These are phyloP conservation scores for Vulpes vulpes DNA, from an alignment of 2,113 vertebrate genomes.

Conservation along the genomic window DNA sequence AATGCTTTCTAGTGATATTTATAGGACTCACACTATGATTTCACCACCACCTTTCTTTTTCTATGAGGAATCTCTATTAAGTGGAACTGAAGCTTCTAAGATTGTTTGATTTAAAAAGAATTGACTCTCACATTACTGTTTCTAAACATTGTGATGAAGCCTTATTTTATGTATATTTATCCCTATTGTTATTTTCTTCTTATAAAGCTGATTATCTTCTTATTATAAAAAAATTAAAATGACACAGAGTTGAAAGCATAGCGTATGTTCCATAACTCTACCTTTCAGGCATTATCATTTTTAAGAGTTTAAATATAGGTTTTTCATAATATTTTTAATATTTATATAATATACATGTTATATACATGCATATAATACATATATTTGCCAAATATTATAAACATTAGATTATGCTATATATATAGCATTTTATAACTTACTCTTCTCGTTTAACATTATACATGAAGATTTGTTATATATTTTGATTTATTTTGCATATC, in stretches of 20 bases:
- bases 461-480: not conserved
- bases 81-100: not conserved
- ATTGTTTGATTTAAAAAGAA: not conserved
- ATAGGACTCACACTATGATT: not conserved
- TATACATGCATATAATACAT: not conserved
- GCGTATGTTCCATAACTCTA: not conserved
- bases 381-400: not conserved
- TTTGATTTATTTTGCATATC: not conserved
- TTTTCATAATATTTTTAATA: not conserved
- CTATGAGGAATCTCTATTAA: not conserved
- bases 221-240: not conserved
- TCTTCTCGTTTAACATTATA: not conserved
- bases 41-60: not conserved
- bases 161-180: not conserved
- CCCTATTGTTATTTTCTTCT: not conserved
- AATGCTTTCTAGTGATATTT: not conserved
- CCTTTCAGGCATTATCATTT: not conserved
- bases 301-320: not conserved
- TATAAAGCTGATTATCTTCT: constrained; percentile 15
- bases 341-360: not conserved
- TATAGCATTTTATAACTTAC: not conserved
- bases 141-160: not conserved
- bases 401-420: not conserved
- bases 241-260: not conserved
- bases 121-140: not conserved